Conservation (phyloP, 2,113 vertebrate genomes). For the Ailuropoda melanoleuca region DNA sequence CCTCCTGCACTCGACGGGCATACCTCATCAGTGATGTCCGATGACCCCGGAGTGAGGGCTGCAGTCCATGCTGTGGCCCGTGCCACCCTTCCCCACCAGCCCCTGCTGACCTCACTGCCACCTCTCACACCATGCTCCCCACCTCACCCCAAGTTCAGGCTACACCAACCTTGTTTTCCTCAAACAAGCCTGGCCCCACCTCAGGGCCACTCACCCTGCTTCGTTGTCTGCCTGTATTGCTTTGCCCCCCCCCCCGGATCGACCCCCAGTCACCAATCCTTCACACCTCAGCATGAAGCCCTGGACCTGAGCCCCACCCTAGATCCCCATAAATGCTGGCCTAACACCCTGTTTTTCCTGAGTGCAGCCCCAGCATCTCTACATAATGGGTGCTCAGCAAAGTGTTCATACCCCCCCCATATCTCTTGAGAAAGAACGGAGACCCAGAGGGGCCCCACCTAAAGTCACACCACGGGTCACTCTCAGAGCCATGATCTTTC, state of each 20-base stretch:
- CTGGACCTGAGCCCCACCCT: not conserved
- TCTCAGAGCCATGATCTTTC: not conserved
- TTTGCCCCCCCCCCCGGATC: not conserved
- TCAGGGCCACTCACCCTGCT: not conserved
- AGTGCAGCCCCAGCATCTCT: not conserved
- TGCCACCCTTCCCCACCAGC: fast-evolving
- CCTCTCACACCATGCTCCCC: fast-evolving
- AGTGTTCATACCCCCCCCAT: fast-evolving
- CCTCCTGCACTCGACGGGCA: fast-evolving
- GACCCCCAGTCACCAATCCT: not conserved
- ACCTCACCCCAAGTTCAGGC: not conserved
- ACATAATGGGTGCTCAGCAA: not conserved
- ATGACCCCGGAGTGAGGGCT: not conserved
- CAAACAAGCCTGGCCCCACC: not conserved
- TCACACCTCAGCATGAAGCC: not conserved
- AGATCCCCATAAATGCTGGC: not conserved
- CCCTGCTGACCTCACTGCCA: not conserved
- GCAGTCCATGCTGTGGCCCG: not conserved
- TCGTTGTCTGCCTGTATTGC: not conserved
- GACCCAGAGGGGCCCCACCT: not conserved
- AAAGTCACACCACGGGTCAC: not conserved
- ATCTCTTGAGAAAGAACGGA: not conserved
- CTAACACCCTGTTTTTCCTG: not conserved
- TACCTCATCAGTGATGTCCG: not conserved
- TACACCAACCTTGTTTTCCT: not conserved